Base-by-base conservation (phyloP, 2,113 vertebrate genomes). In the Seriola rivoliana region DNA sequence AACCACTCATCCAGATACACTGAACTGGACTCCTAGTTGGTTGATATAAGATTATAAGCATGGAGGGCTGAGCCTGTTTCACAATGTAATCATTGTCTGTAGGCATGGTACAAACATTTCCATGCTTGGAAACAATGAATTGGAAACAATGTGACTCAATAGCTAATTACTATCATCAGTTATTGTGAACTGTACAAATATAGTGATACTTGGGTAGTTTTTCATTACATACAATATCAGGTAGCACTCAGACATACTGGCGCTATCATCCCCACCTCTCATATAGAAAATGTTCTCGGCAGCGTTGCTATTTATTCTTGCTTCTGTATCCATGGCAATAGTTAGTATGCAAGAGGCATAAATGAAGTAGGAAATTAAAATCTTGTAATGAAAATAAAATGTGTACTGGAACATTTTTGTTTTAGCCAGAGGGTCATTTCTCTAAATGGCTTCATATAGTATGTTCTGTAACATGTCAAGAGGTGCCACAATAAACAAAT, bases 361-460 rank as follows among this genome's bases (percentile, higher is more conserved):
- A 67, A 21, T 48, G 11, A 75, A 38, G 7, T 10, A 34, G 58
- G 48, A 46, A 42, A 81, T 19, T 48, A 54, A 75, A 70, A 59
- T 8, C 48, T 48, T 23, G 23, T 8, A 8, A 46, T 71, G 14
- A 48, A 65, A 38, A 21, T 46, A 59, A 75, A 32, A 6, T 55
- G 7, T 19, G 5, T 55, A 78, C 1, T n/a, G 54, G 8, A 32
- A 50, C 38, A 64, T 57, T 64, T 9, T 36, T 48, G n/a, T 25
- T 58, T 59, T 7, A 25, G 32, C 1, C 3, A 11, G 12, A 46
- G 21, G 52, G 5, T 40, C 16, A 40, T 40, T 19, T 46, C 16
- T 57, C 14, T 65, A 29, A 73, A 68, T 11, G 40, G 29, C 64
- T 52, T 55, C 8, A 42, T 42, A 42, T 7, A 59, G 29, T 34